Percentiles rank a stretch among this genome's conserved stretches.
Conservation (phyloP, 2,113 vertebrate genomes). For the Podiceps cristatus region DNA sequence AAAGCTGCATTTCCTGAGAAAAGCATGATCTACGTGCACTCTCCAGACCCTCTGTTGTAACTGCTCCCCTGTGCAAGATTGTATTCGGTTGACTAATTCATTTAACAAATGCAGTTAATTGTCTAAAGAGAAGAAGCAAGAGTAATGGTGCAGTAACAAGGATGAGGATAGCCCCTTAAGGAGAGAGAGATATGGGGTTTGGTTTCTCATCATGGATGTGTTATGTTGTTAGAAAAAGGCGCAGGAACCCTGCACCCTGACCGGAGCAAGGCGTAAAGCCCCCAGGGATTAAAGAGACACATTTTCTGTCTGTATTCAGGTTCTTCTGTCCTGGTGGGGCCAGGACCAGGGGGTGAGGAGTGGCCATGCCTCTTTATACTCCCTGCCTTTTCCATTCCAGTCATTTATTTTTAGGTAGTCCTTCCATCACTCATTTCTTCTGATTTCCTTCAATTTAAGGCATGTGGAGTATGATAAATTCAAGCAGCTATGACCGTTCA, state of each 20-base stretch:
- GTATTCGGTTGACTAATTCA: not conserved
- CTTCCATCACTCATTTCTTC: not conserved
- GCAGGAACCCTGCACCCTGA: not conserved
- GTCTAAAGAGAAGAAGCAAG: not conserved
- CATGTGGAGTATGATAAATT: constrained; percentile 28
- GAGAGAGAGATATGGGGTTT: not conserved
- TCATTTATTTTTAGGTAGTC: not conserved
- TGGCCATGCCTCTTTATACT: not conserved
- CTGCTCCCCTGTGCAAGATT: not conserved
- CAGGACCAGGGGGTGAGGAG: not conserved
- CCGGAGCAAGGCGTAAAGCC: not conserved
- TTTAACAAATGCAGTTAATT: not conserved
- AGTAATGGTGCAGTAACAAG: not conserved
- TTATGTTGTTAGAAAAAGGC: not conserved
- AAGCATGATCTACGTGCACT: rapidly evolving
- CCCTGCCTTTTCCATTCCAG: not conserved
- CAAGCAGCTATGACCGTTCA: not conserved
- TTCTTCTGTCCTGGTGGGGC: not conserved
- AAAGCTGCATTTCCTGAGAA: not conserved
- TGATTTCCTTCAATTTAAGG: constrained; percentile 18
- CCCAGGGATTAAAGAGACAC: not conserved
- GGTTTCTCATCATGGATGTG: not conserved
- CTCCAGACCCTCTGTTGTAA: not conserved
- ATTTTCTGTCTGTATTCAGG: not conserved
- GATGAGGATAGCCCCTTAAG: not conserved